phyloP scores from a whole-genome alignment of 2,113 vertebrate species.

The Tautogolabrus adspersus region DNA sequence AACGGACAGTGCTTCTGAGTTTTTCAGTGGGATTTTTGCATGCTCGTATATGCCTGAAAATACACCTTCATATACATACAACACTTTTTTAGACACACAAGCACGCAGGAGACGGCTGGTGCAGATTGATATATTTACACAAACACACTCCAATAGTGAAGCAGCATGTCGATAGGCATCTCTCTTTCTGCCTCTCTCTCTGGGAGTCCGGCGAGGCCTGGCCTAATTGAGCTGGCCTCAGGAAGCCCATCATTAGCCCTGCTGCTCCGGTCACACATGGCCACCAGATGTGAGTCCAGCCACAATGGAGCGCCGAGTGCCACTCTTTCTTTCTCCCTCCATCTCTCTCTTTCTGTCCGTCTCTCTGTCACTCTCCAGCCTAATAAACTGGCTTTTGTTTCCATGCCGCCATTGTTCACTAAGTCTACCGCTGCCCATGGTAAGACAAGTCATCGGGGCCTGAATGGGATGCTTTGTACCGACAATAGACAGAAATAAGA shows the following conservation, averaged over 20 bases:
- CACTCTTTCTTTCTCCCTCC: slow-evolving; percentile 78
- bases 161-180: slow-evolving; percentile 71
- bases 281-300: slow-evolving; percentile 93
- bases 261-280: slow-evolving; percentile 91
- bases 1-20: not conserved
- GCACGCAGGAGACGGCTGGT: not conserved
- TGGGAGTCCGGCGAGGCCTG: slow-evolving; percentile 86
- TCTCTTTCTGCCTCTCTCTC: slow-evolving; percentile 68
- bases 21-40: not conserved
- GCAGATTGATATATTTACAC: slow-evolving; percentile 47
- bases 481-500: slow-evolving; percentile 73
- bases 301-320: slow-evolving; percentile 80
- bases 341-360: slow-evolving; percentile 40
- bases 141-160: slow-evolving; percentile 52
- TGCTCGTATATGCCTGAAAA: slow-evolving; percentile 5
- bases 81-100: not conserved
- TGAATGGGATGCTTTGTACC: slow-evolving; percentile 92
- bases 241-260: slow-evolving; percentile 98
- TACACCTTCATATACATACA: not conserved
- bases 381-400: slow-evolving; percentile 97
- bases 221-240: slow-evolving; percentile 93
- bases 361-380: slow-evolving; percentile 69
- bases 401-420: slow-evolving; percentile 85
- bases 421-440: slow-evolving; percentile 82
- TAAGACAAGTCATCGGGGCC: slow-evolving; percentile 82